phyloP scores from a whole-genome alignment of 53 echinoderm and acorn worm genomes.

The Echinometra lucunter region DNA sequence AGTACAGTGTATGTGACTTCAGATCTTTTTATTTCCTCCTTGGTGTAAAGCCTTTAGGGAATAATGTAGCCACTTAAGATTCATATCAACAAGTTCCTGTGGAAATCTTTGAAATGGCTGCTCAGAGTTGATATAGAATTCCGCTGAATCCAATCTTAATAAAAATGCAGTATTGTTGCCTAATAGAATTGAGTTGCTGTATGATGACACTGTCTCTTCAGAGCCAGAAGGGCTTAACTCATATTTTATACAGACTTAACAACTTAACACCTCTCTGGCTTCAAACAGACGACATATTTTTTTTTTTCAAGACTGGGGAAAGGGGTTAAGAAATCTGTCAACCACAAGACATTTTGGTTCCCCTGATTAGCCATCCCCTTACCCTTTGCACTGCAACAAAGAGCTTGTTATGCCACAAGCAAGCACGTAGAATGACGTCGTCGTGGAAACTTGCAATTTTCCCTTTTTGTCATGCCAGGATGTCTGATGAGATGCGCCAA shows the following conservation, averaged over 20 bases:
- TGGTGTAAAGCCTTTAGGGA: not conserved
- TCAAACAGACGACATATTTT: too few relatives aligned
- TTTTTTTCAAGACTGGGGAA: not conserved
- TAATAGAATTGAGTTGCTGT: not conserved
- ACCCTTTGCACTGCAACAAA: not conserved
- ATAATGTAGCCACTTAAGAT: constrained; percentile 33
- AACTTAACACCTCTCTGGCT: too few relatives aligned
- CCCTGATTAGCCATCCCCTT: not conserved
- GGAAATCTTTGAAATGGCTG: not conserved
- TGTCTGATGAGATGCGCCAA: constrained; percentile 47
- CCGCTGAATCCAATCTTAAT: not conserved
- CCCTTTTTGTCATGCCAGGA: not conserved
- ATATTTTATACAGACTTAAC: too few relatives aligned
- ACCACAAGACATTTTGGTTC: not conserved
- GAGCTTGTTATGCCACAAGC: not conserved
- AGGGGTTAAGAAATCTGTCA: not conserved
- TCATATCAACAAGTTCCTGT: not conserved
- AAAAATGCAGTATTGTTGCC: not conserved
- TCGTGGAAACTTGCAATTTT: constrained; percentile 4
- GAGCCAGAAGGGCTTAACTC: too few relatives aligned
- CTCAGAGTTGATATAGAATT: not conserved
- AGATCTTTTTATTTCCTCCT: not conserved
- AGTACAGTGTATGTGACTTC: not conserved
- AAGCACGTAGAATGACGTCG: not conserved
- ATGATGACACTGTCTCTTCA: too few relatives aligned